Conservation (phyloP, 1,140 invertebrate species). For the Tigriopus japonicus region DNA sequence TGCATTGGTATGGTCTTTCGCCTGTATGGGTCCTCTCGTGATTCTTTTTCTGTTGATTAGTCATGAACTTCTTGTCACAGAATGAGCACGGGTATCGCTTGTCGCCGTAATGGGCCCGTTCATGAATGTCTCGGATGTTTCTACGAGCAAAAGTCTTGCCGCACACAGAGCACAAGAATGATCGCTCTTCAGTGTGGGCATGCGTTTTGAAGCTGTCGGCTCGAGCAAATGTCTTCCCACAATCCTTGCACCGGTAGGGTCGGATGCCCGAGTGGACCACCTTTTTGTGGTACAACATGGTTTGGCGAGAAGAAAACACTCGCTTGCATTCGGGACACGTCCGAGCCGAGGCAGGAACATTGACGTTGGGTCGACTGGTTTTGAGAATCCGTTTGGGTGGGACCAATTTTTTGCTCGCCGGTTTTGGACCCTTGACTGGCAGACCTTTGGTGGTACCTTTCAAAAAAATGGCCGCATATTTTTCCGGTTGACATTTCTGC, state of each 20-base stretch:
- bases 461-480: not conserved
- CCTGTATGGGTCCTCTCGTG: constrained; percentile 20
- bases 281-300: not conserved
- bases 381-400: not conserved
- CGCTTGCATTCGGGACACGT: not conserved
- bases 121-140: constrained; percentile 14
- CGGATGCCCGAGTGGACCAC: constrained; percentile 1
- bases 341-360: not conserved
- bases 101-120: constrained; percentile 19
- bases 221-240: constrained; percentile 20
- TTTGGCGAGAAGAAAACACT: not conserved
- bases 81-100: constrained; percentile 18
- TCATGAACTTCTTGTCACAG: constrained; percentile 19
- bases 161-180: constrained; percentile 18
- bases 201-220: constrained; percentile 17
- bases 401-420: not conserved
- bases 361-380: not conserved
- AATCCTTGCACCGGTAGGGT: constrained; percentile 17
- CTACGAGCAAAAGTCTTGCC: constrained; percentile 16
- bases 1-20: constrained; percentile 20
- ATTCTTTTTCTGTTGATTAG: constrained; percentile 19
- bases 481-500: not conserved
- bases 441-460: not conserved
- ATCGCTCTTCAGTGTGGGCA: not conserved
- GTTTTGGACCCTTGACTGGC: not conserved